Base-by-base conservation (phyloP, 2,797 vertebrate species). In the Myotis vivesi region DNA sequence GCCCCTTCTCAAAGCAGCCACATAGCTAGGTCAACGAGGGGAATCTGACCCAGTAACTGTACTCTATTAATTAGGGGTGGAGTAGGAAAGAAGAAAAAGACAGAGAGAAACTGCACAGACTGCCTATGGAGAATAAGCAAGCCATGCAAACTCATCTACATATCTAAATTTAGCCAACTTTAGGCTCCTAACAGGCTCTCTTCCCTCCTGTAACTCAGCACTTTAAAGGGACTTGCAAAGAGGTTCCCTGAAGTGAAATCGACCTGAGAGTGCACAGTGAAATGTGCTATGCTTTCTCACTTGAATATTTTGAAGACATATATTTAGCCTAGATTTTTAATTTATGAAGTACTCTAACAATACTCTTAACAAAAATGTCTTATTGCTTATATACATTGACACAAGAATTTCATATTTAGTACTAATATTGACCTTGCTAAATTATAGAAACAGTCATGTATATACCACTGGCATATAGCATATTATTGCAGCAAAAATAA, bases 201-300 rank as follows among this genome's bases (percentile, higher is more conserved):
- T 75, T 94, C 84, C 95, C 77, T 96, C 88, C 85, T 94, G 97
- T 95, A 95, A 96, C 66, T 96, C 82, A 94, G 66, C 66, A 87
- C 89, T 94, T 97, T 93, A 91, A 91, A 94, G 66, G 66, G 53
- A 96, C 95, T 95, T 94, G 68, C 59, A 89, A 72, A 90, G 57
- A 87, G 80, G 59, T 94, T 96, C 49, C 86, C 82, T 81, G 62
- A 91, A 82, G 92, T 94, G 89, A 96, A 93, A 92, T 0, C 89
- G 55, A 94, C 87, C 62, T 92, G 72, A 93, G 80, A 96, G 92
- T 92, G 94, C 92, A 95, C 71, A 95, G 92, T 92, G 25, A 92
- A 86, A 94, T 86, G 36, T 73, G 30, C 64, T 93, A 68, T 80
- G 57, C 89, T 97, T 95, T 92, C 75, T 90, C 49, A n/a, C 28